A percentile compares a stretch with the other conserved stretches of the same genome.
Evolutionary conservation across 2,113 vertebrate species (phyloP).

Genomic region (Hiodon alosoides): DNA sequence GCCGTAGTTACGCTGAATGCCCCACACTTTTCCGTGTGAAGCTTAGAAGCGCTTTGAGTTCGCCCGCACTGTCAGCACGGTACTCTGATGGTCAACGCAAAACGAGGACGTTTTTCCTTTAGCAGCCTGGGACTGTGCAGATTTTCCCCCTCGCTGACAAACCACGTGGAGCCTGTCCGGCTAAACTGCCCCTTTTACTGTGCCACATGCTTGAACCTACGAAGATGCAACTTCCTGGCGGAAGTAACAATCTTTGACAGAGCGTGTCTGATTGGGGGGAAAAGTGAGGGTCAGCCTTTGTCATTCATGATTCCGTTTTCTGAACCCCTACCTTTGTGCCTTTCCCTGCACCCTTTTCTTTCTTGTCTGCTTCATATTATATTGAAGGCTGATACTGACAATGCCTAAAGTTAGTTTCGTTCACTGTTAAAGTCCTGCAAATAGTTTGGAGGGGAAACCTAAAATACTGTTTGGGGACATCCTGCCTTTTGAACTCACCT

Average conservation of each 20-base stretch:
- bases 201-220: no score
- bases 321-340: conserved; percentile 17
- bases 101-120: no score
- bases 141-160: no score
- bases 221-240: no score
- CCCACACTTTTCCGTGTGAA: background rate
- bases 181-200: no score
- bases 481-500: conserved; percentile 10
- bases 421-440: background rate
- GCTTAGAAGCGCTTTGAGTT: no score
- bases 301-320: background rate
- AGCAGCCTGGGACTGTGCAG: no score
- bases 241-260: background rate
- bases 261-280: background rate
- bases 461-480: background rate
- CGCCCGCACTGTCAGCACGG: no score
- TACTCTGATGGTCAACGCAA: no score
- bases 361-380: background rate
- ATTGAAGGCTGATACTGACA: background rate
- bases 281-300: background rate
- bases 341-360: conserved; percentile 7
- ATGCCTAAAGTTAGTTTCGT: background rate
- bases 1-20: background rate
- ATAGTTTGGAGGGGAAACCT: background rate
- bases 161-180: no score